These are phyloP conservation scores for Hydroisotoma schaefferi DNA, from an alignment of 2,888 invertebrate species.

Conservation along the genomic window DNA sequence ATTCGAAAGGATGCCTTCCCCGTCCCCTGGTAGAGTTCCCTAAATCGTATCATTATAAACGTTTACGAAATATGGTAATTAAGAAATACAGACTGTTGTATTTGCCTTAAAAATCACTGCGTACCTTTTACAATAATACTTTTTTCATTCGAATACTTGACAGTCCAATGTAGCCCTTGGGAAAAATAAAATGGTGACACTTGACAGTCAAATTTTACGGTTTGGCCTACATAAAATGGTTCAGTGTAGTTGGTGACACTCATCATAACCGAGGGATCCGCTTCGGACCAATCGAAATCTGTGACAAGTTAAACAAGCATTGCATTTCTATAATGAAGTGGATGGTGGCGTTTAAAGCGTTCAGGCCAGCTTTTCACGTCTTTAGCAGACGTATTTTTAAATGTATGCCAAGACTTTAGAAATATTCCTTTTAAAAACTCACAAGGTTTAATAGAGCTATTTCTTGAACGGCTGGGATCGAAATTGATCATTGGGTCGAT, in stretches of 20 bases:
- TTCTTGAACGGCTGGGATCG: not conserved
- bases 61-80: not conserved
- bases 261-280: conserved; percentile 37
- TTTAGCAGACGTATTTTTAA: too few species aligned
- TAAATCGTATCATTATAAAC: not conserved
- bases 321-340: too few species aligned
- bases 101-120: not conserved
- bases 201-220: conserved; percentile 31
- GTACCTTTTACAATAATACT: conserved; percentile 2
- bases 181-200: conserved; percentile 40
- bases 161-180: conserved; percentile 42
- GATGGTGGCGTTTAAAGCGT: too few species aligned
- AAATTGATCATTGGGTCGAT: conserved; percentile 7
- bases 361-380: too few species aligned
- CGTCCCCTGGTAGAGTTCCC: not conserved
- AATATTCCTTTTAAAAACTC: too few species aligned
- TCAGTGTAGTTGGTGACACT: conserved; percentile 13
- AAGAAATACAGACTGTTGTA: not conserved
- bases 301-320: not conserved
- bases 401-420: too few species aligned
- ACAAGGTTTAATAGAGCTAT: conserved; percentile 19
- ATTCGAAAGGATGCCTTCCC: conserved; percentile 13
- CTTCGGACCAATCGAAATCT: conserved; percentile 39
- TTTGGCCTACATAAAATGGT: conserved; percentile 35
- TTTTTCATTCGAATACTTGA: conserved; percentile 30